Conservation (phyloP, 92 coral and sea anemone species). For the Pocillopora meandrina region DNA sequence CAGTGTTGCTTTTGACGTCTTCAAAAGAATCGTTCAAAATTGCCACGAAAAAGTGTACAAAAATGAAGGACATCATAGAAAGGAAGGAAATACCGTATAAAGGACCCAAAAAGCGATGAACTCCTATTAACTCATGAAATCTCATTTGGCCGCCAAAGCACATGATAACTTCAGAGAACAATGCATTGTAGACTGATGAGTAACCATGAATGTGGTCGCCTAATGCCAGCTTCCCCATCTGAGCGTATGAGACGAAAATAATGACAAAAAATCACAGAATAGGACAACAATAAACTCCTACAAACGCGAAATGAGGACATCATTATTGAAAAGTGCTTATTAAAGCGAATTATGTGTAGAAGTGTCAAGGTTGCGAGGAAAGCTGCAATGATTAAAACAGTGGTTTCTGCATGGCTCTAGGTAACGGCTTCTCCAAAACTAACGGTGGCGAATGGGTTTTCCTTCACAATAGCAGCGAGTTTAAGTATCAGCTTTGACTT, state of each 20-base stretch:
- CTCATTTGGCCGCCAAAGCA: slow-evolving; percentile 59
- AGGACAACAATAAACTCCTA: slow-evolving; percentile 55
- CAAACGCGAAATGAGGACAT: slow-evolving; percentile 60
- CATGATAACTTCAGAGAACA: slow-evolving; percentile 59
- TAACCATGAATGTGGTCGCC: slow-evolving; percentile 57
- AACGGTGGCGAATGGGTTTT: slow-evolving; percentile 67
- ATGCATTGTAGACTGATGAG: slow-evolving; percentile 47
- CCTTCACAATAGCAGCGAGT: slow-evolving; percentile 54
- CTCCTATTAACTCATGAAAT: slow-evolving; percentile 39
- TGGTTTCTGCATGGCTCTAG: slow-evolving; percentile 69
- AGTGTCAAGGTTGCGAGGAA: slow-evolving; percentile 70
- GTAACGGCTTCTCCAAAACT: slow-evolving; percentile 60
- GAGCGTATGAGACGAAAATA: slow-evolving; percentile 59
- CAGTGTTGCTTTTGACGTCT: slow-evolving; percentile 57
- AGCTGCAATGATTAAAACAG: slow-evolving; percentile 58
- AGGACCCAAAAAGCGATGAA: slow-evolving; percentile 58
- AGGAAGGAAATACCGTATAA: slow-evolving; percentile 60
- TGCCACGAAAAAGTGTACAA: slow-evolving; percentile 77
- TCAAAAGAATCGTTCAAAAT: slow-evolving; percentile 68
- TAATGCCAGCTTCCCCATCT: slow-evolving; percentile 45
- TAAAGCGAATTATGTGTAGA: slow-evolving; percentile 73
- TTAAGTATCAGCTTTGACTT: slow-evolving; percentile 71
- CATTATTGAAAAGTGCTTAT: slow-evolving; percentile 68
- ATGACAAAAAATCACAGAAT: slow-evolving; percentile 53
- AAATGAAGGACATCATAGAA: slow-evolving; percentile 54